These are phyloP conservation scores for Oryzias javanicus DNA, from an alignment of 2,113 vertebrate species.

Conservation along the genomic window DNA sequence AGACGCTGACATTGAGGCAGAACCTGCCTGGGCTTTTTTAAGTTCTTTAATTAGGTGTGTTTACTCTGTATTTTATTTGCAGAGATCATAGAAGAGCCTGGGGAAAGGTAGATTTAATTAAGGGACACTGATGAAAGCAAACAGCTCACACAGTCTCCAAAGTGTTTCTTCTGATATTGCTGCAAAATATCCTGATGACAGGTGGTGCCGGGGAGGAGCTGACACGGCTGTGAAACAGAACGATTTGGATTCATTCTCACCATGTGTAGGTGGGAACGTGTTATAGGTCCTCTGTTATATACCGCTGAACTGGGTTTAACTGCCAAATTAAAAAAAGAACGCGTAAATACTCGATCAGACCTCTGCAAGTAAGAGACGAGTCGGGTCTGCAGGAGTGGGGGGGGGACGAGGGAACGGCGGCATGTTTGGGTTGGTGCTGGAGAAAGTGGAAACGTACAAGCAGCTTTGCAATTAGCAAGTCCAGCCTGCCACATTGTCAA, in stretches of 20 bases:
- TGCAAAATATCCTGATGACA: conserved; percentile 73
- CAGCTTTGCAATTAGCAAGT: conserved; percentile 72
- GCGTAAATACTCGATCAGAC: conserved; percentile 29
- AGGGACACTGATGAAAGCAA: conserved; percentile 79
- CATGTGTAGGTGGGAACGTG: conserved; percentile 65
- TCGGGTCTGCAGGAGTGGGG: no score
- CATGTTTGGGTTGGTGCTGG: conserved; percentile 49
- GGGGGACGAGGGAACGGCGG: no score
- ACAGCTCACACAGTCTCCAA: conserved; percentile 67
- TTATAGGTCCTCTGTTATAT: conserved; percentile 63
- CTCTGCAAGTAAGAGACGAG: no score
- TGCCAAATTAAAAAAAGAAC: conserved; percentile 44
- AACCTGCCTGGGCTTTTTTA: conserved; percentile 61
- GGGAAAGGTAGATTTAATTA: conserved; percentile 81
- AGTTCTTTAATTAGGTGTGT: conserved; percentile 78
- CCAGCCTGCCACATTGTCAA: conserved; percentile 68
- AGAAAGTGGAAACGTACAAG: conserved; percentile 51
- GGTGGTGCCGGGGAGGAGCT: conserved; percentile 69
- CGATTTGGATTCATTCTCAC: conserved; percentile 67
- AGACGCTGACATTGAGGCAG: conserved; percentile 58
- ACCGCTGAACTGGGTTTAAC: conserved; percentile 41
- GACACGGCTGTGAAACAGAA: conserved; percentile 63
- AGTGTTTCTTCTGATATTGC: conserved; percentile 74
- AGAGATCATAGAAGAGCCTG: conserved; percentile 68
- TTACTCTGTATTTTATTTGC: conserved; percentile 74